Evolutionary conservation across 2,888 invertebrate genomes (phyloP).

Genomic region (Scelioninae gen. 2): DNA sequence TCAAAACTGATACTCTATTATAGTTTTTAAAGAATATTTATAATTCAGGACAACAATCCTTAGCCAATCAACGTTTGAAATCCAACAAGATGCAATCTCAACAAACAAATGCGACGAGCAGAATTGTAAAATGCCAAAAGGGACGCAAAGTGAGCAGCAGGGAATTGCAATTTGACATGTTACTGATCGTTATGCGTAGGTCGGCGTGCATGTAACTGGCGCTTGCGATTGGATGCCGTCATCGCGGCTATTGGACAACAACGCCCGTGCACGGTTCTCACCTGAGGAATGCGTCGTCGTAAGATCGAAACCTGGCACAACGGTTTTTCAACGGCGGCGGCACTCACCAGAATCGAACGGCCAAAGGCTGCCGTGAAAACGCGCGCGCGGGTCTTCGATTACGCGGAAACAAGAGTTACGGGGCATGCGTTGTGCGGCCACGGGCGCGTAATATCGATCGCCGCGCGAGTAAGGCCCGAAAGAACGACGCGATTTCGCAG

Average conservation of each 20-base stretch:
- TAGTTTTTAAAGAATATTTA: too few relatives aligned
- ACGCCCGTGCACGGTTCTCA: conserved; percentile 43
- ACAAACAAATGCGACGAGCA: too few relatives aligned
- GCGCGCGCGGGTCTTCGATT: neutral
- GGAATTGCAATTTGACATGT: neutral
- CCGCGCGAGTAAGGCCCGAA: conserved; percentile 27
- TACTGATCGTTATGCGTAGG: neutral
- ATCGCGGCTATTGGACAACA: conserved; percentile 28
- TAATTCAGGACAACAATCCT: too few relatives aligned
- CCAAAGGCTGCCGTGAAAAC: conserved; percentile 9
- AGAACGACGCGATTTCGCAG: conserved; percentile 31
- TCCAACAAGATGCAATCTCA: too few relatives aligned
- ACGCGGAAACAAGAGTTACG: neutral
- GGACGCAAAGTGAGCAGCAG: too few relatives aligned
- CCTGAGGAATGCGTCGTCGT: conserved; percentile 37
- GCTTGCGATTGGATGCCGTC: conserved; percentile 34
- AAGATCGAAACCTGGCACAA: conserved; percentile 21
- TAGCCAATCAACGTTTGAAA: too few relatives aligned
- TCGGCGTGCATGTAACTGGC: conserved; percentile 17
- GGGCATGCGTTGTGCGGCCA: conserved; percentile 15
- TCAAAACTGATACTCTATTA: neutral
- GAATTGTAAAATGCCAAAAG: too few relatives aligned
- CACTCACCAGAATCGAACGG: conserved; percentile 14
- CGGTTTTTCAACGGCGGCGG: conserved; percentile 4
- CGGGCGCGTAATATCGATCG: conserved; percentile 53